phyloP scores from a whole-genome alignment of 1,140 invertebrate genomes.

The Orchestia grillus region DNA sequence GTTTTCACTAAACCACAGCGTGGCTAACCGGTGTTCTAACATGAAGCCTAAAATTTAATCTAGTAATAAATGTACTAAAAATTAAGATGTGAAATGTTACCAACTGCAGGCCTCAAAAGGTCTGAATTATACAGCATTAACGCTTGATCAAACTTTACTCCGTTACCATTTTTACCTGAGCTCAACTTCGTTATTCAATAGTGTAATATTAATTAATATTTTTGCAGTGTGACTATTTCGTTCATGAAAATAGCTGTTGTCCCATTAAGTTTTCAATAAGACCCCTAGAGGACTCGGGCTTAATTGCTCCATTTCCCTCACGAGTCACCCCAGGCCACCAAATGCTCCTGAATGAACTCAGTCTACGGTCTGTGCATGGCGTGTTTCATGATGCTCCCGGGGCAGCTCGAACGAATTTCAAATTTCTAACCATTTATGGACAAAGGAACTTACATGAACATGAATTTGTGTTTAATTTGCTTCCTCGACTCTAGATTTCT shows the following conservation, averaged over 20 bases:
- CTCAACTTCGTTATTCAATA: background rate
- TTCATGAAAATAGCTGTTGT: background rate
- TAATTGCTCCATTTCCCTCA: background rate
- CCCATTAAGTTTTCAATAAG: background rate
- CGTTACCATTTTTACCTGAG: background rate
- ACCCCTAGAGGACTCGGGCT: background rate
- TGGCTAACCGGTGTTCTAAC: background rate
- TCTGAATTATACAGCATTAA: background rate
- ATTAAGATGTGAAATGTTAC: background rate
- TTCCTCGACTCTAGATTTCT: background rate
- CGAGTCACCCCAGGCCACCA: background rate
- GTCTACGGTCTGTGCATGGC: background rate
- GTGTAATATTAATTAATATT: background rate
- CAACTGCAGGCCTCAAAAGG: background rate
- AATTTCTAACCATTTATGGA: background rate
- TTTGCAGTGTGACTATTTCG: background rate
- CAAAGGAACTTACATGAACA: background rate
- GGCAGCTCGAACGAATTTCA: background rate
- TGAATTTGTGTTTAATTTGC: background rate
- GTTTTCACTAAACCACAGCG: no score
- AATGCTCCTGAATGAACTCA: background rate
- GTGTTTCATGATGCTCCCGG: background rate
- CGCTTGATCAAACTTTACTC: background rate
- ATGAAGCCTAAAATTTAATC: background rate
- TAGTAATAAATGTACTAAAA: background rate